Evolutionary conservation across 2,113 vertebrate genomes (phyloP).

Genomic region (Ciconia maguari): DNA sequence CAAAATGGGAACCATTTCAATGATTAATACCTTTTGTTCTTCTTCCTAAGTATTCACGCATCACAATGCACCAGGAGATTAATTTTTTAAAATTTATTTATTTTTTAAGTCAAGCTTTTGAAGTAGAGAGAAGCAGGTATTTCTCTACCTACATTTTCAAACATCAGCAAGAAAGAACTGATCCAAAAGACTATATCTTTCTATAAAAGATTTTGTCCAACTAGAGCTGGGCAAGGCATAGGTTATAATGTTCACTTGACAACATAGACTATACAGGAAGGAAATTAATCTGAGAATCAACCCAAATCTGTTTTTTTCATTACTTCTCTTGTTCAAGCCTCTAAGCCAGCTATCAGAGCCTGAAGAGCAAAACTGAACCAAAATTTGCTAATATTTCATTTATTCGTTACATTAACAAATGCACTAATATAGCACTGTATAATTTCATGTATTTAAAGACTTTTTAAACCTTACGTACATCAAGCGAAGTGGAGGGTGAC

Average conservation of each 20-base stretch:
- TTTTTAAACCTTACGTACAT: background rate
- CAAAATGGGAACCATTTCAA: background rate
- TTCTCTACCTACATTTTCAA: background rate
- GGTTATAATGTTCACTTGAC: background rate
- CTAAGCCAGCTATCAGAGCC: background rate
- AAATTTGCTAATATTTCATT: background rate
- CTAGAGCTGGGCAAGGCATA: background rate
- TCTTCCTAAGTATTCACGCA: background rate
- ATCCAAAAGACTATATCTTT: background rate
- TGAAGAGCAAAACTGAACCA: background rate
- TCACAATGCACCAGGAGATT: background rate
- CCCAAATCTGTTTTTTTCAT: background rate
- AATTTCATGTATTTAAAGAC: background rate
- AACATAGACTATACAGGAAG: background rate
- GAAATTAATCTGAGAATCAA: background rate
- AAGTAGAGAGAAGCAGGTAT: background rate
- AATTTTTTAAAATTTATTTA: background rate
- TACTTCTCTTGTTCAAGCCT: background rate
- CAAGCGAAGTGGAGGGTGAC: background rate
- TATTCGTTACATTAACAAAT: background rate
- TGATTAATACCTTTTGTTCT: background rate
- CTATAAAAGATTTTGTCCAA: background rate
- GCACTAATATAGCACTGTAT: background rate
- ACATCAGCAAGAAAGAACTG: background rate
- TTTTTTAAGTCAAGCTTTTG: background rate